Evolutionary conservation across 1,140 invertebrate genomes (phyloP).

Genomic region (Drosophila azteca): DNA sequence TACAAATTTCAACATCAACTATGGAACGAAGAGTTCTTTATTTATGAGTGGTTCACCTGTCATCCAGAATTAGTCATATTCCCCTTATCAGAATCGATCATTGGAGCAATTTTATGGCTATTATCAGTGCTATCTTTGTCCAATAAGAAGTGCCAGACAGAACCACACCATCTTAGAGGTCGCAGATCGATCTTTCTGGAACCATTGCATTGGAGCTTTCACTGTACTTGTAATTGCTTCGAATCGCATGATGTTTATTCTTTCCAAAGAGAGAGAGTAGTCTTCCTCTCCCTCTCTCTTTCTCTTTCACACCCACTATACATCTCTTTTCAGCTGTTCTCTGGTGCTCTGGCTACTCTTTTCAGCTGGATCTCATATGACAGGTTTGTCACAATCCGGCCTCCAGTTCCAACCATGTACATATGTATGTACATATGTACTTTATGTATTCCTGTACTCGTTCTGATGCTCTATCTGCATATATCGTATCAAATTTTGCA

Average conservation of each 20-base stretch:
- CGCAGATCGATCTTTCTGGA: neutral
- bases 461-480: no score
- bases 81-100: slow-evolving; percentile 35
- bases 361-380: slow-evolving; percentile 26
- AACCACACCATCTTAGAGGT: slow-evolving; percentile 6
- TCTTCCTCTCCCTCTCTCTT: no score
- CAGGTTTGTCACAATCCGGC: slow-evolving; percentile 43
- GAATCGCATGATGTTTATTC: neutral
- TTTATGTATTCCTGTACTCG: no score
- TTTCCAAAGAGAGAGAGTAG: neutral
- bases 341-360: no score
- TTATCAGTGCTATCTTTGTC: slow-evolving; percentile 14
- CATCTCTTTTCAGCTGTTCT: no score
- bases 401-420: slow-evolving; percentile 8
- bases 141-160: slow-evolving; percentile 23
- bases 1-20: neutral
- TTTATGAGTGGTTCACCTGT: slow-evolving; percentile 7
- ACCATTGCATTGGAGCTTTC: no score
- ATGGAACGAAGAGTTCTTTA: slow-evolving; percentile 2
- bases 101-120: slow-evolving; percentile 23
- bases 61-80: slow-evolving; percentile 33
- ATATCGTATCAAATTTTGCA: slow-evolving; percentile 53
- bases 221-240: no score
- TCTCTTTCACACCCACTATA: no score
- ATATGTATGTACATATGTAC: no score